phyloP scores from a whole-genome alignment of 2,113 vertebrate species.

The Felis chaus region DNA sequence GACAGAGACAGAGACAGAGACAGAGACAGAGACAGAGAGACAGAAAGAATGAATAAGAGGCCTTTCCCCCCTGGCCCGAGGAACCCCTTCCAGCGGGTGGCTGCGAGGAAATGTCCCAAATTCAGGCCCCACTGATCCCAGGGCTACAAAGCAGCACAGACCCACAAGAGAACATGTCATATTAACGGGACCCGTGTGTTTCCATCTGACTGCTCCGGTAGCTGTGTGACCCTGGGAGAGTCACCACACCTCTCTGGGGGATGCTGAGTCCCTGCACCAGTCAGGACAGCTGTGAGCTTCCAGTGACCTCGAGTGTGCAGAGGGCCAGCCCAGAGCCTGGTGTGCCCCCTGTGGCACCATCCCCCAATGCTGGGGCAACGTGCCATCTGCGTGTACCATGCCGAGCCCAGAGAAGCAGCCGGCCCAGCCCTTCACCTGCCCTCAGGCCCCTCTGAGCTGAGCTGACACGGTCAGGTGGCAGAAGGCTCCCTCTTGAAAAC shows the following conservation, averaged over 20 bases:
- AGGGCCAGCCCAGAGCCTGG: neutral
- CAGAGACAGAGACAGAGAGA: neutral
- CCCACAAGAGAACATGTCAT: neutral
- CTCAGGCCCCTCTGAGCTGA: neutral
- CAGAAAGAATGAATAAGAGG: neutral
- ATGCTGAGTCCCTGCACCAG: neutral
- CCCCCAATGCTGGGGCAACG: neutral
- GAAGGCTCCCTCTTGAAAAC: neutral
- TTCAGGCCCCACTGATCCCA: neutral
- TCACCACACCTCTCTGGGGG: neutral
- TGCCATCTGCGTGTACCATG: neutral
- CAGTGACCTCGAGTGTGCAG: rapidly evolving
- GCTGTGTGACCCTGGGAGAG: neutral
- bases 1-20: neutral
- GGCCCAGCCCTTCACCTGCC: neutral
- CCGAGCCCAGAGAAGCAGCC: neutral
- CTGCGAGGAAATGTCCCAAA: neutral
- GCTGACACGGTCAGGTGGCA: neutral
- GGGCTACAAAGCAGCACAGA: neutral
- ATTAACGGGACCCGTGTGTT: rapidly evolving
- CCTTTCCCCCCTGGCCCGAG: neutral
- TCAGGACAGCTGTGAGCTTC: too few species aligned
- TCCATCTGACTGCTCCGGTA: neutral
- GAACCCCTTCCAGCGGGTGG: too few species aligned
- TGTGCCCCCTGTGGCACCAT: neutral